phyloP scores from a whole-genome alignment of 2,888 invertebrate genomes.

The Eupeodes luniger region DNA sequence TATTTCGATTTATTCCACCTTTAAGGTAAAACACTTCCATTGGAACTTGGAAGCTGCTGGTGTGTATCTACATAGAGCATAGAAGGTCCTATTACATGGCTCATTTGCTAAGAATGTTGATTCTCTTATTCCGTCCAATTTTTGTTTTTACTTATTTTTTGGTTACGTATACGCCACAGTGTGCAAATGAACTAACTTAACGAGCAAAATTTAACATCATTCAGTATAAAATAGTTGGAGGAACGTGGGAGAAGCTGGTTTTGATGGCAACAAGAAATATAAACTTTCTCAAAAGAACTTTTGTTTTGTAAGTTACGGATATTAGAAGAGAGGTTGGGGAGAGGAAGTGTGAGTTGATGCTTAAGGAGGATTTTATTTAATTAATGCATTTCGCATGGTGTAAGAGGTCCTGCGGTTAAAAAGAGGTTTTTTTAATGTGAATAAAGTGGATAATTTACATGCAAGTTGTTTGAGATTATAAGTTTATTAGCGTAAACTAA shows the following conservation, averaged over 20 bases:
- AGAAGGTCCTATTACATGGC: constrained; percentile 64
- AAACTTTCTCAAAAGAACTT: constrained; percentile 33
- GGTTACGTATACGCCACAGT: constrained; percentile 66
- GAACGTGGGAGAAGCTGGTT: not conserved
- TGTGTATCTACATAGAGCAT: not conserved
- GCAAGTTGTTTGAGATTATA: constrained; percentile 66
- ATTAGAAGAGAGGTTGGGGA: not conserved
- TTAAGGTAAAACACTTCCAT: constrained; percentile 51
- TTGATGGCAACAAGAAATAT: constrained; percentile 28
- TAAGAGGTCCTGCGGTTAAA: constrained; percentile 58
- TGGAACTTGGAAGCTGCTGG: constrained; percentile 14
- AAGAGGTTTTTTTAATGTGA: constrained; percentile 6
- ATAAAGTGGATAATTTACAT: constrained; percentile 67
- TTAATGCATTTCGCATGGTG: constrained; percentile 69
- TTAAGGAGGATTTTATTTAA: constrained; percentile 67
- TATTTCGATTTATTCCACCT: constrained; percentile 54
- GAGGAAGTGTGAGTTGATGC: not conserved
- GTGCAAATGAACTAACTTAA: constrained; percentile 73
- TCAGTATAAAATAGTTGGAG: constrained; percentile 6
- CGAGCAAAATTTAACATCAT: constrained; percentile 57
- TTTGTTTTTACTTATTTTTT: not conserved
- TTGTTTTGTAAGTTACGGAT: not conserved
- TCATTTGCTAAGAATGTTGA: constrained; percentile 69
- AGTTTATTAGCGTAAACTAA: constrained; percentile 46
- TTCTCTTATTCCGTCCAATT: not conserved